These are phyloP conservation scores for Malurus alboscapulatus DNA, from an alignment of 2,113 vertebrate species.

Conservation along the genomic window DNA sequence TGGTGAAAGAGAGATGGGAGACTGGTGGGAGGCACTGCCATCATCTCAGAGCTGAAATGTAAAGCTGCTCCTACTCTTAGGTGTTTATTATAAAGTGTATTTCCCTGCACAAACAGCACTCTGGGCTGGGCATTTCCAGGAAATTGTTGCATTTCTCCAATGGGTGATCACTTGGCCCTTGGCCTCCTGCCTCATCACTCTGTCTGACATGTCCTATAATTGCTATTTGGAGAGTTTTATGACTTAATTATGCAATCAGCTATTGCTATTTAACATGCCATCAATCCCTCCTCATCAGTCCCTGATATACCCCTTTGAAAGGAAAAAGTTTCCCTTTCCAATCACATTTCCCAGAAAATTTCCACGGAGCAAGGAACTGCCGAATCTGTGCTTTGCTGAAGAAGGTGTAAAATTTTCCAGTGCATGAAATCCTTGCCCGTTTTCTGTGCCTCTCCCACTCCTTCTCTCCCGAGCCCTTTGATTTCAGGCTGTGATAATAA, in stretches of 20 bases:
- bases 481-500: constrained; percentile 11
- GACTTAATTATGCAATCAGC: constrained; percentile 37
- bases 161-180: constrained; percentile 41
- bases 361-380: not conserved
- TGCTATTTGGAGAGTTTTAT: constrained; percentile 47
- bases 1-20: not conserved
- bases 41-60: not conserved
- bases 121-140: constrained; percentile 22
- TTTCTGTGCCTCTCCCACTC: not conserved
- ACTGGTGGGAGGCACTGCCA: not conserved
- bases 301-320: not conserved
- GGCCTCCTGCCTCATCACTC: constrained; percentile 28
- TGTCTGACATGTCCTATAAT: constrained; percentile 18
- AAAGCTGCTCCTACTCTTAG: not conserved
- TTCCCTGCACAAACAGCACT: not conserved
- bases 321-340: not conserved
- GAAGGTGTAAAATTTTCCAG: not conserved
- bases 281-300: not conserved
- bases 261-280: not conserved
- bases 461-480: not conserved
- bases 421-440: not conserved
- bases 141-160: constrained; percentile 19
- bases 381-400: not conserved
- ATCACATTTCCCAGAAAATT: not conserved
- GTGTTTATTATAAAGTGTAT: not conserved